Evolutionary conservation across 2,888 invertebrate genomes (phyloP), one percentile per base, ranked within the genome.

Genomic region (Torymus tubicola): DNA sequence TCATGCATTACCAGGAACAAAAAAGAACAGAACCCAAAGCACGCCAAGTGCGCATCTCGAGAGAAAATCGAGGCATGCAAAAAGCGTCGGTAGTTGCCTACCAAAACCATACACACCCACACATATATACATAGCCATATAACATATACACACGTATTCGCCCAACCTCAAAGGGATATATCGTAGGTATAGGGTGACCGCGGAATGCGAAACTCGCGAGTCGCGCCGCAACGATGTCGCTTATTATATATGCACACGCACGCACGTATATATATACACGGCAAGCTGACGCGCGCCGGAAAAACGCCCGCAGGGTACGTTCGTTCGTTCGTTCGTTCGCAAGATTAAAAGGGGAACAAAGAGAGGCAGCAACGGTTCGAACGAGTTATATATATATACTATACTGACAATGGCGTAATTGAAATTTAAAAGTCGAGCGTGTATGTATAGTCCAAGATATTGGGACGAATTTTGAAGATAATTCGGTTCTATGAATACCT

Each of bases 131-230:
- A 42, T 10, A n/a, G n/a, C n/a, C n/a, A 58, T 16, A n/a, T 0
- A 18, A 2, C 21, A 55, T 8, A 8, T 8, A 42, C 8, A 42
- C 42, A 42, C 10, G 42, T 8, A 8, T 42, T 42, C 42, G 42
- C 8, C 42, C 42, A n/a, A 57, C 52, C 14, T 61, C 71, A 61
- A 61, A 64, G 42, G 55, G 61, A 73, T 55, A 72, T 42, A 11
- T 5, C 63, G 18, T 13, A 16, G 10, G n/a, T 11, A 42, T 11
- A 42, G 42, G 42, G 42, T n/a, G 24, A 31, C 72, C 72, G 53
- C 72, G 31, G 55, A 73, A 64, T 73, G 53, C 55, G 12, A n/a
- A 16, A 31, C 71, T 72, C 58, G 31, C n/a, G 16, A 57, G 68
- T 31, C n/a, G 53, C 21, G 55, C 57, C 58, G 42, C 42, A 18